Evolutionary conservation across 2,888 invertebrate species (phyloP).

Genomic region (Athripsodes cinereus): DNA sequence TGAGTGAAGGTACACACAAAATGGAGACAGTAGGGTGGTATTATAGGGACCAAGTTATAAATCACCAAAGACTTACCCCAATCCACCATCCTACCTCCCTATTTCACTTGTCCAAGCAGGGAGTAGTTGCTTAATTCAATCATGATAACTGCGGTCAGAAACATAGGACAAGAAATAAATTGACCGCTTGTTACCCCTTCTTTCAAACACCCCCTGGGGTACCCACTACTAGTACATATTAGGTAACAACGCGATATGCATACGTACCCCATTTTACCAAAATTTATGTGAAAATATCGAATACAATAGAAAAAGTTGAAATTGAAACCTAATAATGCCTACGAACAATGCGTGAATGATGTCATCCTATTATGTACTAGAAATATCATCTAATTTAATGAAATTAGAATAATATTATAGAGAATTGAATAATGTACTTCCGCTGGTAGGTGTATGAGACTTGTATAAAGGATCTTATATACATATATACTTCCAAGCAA

Average conservation of each 20-base stretch:
- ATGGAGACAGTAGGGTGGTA: too few relatives aligned
- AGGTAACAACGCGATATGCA: background rate
- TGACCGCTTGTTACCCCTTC: slow-evolving; percentile 46
- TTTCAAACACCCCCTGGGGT: slow-evolving; percentile 19
- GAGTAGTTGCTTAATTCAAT: slow-evolving; percentile 46
- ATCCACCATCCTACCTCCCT: background rate
- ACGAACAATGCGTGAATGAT: too few relatives aligned
- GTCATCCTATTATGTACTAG: too few relatives aligned
- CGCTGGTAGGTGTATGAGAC: too few relatives aligned
- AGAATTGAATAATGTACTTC: too few relatives aligned
- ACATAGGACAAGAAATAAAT: slow-evolving; percentile 45
- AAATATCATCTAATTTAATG: too few relatives aligned
- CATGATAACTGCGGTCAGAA: slow-evolving; percentile 48
- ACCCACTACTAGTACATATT: background rate
- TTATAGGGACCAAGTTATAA: slow-evolving; percentile 8
- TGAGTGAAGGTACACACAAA: too few relatives aligned
- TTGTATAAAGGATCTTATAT: too few relatives aligned
- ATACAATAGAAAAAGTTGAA: too few relatives aligned
- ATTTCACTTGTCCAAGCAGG: background rate
- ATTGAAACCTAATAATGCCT: too few relatives aligned
- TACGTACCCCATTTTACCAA: slow-evolving; percentile 28
- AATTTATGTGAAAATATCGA: background rate
- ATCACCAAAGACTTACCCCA: slow-evolving; percentile 6
- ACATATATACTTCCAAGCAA: too few relatives aligned
- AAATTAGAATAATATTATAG: too few relatives aligned